phyloP scores from a whole-genome alignment of 2,113 vertebrate species.

The Chaenogobius annularis region DNA sequence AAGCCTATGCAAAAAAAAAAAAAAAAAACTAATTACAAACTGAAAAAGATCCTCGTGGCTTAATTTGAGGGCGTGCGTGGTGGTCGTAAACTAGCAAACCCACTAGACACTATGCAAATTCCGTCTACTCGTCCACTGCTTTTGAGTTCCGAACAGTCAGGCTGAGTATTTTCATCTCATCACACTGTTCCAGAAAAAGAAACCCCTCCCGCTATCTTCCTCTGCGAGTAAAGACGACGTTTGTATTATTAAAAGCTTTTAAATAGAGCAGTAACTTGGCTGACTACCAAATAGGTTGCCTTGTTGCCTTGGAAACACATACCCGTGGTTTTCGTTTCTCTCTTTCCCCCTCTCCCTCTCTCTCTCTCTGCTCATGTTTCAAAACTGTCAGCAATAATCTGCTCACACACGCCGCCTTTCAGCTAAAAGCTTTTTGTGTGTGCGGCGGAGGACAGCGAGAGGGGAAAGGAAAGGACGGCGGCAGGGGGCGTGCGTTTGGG shows the following conservation, averaged over 20 bases:
- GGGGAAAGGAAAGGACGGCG: conserved; percentile 43
- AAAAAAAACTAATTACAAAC: no score
- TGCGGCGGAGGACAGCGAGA: conserved; percentile 31
- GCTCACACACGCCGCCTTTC: conserved; percentile 90
- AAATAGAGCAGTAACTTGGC: conserved; percentile 67
- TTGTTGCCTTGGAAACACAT: conserved; percentile 73
- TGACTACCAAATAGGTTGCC: conserved; percentile 51
- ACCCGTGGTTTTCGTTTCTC: conserved; percentile 22
- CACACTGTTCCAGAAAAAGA: conserved; percentile 38
- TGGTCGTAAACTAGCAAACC: no score
- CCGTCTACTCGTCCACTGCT: background rate
- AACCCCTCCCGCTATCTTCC: conserved; percentile 27
- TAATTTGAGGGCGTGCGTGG: no score
- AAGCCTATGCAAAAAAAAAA: no score
- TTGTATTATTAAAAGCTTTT: conserved; percentile 82
- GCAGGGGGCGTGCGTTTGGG: conserved; percentile 54
- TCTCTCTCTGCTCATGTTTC: conserved; percentile 82
- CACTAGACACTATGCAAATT: no score
- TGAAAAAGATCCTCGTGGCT: no score
- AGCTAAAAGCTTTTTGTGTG: conserved; percentile 99
- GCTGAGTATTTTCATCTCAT: conserved; percentile 14
- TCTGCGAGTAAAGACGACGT: conserved; percentile 44
- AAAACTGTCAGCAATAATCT: conserved; percentile 83
- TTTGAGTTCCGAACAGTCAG: conserved; percentile 9
- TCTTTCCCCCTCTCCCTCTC: background rate